These are phyloP conservation scores for Stegana nigrithorax DNA, from an alignment of 2,888 invertebrate species.

Conservation along the genomic window DNA sequence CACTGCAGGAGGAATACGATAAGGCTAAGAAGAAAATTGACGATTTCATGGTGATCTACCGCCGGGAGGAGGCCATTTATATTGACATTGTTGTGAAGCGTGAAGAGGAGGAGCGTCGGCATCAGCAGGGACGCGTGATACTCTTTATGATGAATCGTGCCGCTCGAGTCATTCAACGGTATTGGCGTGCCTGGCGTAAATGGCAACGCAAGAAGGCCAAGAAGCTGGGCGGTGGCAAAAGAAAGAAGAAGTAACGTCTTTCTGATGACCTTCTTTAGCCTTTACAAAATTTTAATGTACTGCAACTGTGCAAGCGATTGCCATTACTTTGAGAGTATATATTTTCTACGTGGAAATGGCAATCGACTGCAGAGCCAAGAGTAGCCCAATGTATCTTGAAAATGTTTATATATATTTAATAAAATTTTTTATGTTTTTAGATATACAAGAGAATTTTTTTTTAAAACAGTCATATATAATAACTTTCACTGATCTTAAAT, in stretches of 20 bases:
- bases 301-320: no score
- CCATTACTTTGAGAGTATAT: no score
- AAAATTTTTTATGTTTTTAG: no score
- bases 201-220: conserved; percentile 50
- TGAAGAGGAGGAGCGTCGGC: conserved; percentile 49
- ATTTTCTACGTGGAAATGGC: no score
- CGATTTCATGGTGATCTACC: conserved; percentile 49
- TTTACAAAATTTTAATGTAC: no score
- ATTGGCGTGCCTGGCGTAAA: conserved; percentile 52
- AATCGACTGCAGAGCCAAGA: no score
- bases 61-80: conserved; percentile 52
- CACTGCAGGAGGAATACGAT: conserved; percentile 45
- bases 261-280: no score
- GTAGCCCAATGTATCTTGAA: no score
- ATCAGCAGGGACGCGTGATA: conserved; percentile 56
- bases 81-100: conserved; percentile 50
- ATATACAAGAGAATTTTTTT: no score
- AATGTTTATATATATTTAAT: no score
- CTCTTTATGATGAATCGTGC: conserved; percentile 63
- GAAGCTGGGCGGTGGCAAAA: conserved; percentile 38
- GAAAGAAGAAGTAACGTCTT: conserved; percentile 29
- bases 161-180: conserved; percentile 57
- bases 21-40: conserved; percentile 44
- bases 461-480: no score
- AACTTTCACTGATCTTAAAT: no score